Base-by-base conservation (phyloP, 2,888 invertebrate species). In the Drosophila prostipennis region DNA sequence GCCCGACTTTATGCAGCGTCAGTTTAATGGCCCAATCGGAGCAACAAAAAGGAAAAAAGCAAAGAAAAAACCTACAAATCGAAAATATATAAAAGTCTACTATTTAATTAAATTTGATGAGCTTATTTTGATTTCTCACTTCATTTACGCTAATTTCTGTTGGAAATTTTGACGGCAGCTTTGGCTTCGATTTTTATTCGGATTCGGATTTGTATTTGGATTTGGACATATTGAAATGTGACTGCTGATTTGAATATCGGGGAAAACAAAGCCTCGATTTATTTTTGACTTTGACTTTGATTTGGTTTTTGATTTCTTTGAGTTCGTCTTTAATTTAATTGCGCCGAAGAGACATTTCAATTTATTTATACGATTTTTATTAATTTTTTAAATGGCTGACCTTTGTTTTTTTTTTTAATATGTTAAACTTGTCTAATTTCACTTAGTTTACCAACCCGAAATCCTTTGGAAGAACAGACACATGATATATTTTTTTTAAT, bases 101-200 rank as follows among this genome's bases (percentile, higher is more conserved):
- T 54, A 72, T 63, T 73, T 71, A 72, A 71, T 64, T 72, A 73
- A 64, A 78, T 87, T 87, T 82, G 77, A 82, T 74, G 82, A 63
- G 83, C 83, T 85, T 87, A 87, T 84, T 85, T 82, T 81, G 79
- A 82, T 87, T 82, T 82, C 77, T 82, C 86, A 85, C 82, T 82
- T 82, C 86, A 85, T 82, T 82, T 87, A 87, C 77, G 82, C 83
- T 87, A 85, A 82, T 82, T 82, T 82, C 65, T 53, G 56, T 42
- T 68, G 55, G 56, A 42, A 55, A 48, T 69, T 54, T 67, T 67
- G 54, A 71, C 60, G 40, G 72, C 53, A 70, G 57, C 42, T 48
- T 48, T 34, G 16, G 34, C 46, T 29, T 10, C 10, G 16, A 29
- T 53, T 14, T 55, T 19, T 63, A 13, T n/a, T n/a, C n/a, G n/a